Evolutionary conservation across 2,113 vertebrate genomes (phyloP).

Genomic region (Platichthys stellatus): DNA sequence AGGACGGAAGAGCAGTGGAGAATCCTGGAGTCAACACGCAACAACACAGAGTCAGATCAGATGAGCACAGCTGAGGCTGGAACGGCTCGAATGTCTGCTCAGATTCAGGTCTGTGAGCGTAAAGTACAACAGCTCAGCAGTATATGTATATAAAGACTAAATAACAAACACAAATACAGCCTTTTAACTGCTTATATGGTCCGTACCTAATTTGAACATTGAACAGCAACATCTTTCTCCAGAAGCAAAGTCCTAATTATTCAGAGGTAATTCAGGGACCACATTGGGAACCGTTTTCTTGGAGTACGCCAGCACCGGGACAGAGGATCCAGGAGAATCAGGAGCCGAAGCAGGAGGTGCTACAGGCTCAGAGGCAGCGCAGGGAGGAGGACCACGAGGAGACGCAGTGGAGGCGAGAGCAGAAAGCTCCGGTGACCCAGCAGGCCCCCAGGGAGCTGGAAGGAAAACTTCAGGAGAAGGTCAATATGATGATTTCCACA

Average conservation of each 20-base stretch:
- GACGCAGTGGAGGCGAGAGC: constrained; percentile 83
- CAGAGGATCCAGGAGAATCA: constrained; percentile 87
- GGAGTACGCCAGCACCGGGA: not conserved
- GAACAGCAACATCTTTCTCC: too few species aligned
- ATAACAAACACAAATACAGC: too few species aligned
- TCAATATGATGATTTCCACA: constrained; percentile 46
- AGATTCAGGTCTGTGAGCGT: constrained; percentile 83
- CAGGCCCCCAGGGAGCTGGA: constrained; percentile 81
- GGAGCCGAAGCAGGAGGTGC: constrained; percentile 76
- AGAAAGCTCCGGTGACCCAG: constrained; percentile 82
- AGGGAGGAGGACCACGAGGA: constrained; percentile 79
- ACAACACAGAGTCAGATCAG: constrained; percentile 84
- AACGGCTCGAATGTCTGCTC: constrained; percentile 80
- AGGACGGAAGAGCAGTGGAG: constrained; percentile 85
- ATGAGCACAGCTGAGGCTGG: constrained; percentile 86
- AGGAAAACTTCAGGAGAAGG: constrained; percentile 87
- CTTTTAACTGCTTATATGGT: too few species aligned
- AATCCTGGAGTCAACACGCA: constrained; percentile 84
- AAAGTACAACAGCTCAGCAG: not conserved
- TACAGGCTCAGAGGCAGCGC: constrained; percentile 80
- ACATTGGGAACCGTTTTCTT: not conserved
- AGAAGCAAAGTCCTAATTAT: too few species aligned
- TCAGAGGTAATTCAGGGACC: too few species aligned
- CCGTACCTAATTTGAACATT: too few species aligned
- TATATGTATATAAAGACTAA: not conserved